A percentile compares a stretch with the other conserved stretches of the same genome.
Evolutionary conservation across 1,140 invertebrate species (phyloP).

Genomic region (Dinothrombium tinctorium): DNA sequence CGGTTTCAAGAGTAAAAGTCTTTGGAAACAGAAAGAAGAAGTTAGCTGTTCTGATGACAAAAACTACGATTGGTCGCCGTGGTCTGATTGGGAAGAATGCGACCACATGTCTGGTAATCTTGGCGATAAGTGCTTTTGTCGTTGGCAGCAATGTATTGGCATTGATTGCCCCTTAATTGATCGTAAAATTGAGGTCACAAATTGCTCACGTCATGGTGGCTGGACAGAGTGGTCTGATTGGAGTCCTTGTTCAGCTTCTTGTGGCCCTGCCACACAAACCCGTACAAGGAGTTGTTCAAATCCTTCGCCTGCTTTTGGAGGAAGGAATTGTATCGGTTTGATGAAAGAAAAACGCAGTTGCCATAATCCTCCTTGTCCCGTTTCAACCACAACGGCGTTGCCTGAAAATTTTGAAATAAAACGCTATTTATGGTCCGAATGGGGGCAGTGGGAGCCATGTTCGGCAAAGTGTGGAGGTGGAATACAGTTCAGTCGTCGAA

Average conservation of each 20-base stretch:
- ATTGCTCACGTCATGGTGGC: conserved; percentile 25
- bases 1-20: conserved; percentile 27
- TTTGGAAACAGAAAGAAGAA: conserved; percentile 25
- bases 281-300: conserved; percentile 21
- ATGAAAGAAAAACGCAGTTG: conserved; percentile 33
- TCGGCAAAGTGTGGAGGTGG: conserved; percentile 66
- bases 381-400: neutral
- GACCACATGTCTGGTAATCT: conserved; percentile 17
- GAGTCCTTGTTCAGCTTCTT: conserved; percentile 23
- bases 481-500: conserved; percentile 40
- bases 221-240: conserved; percentile 25
- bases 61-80: conserved; percentile 17
- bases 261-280: conserved; percentile 34
- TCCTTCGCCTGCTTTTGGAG: conserved; percentile 22
- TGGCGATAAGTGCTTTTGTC: conserved; percentile 45
- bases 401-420: neutral
- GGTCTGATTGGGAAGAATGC: conserved; percentile 41
- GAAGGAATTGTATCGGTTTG: conserved; percentile 20
- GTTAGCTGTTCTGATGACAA: conserved; percentile 1
- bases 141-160: conserved; percentile 46
- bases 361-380: conserved; percentile 14
- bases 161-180: conserved; percentile 28
- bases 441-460: conserved; percentile 44
- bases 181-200: conserved; percentile 23
- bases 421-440: conserved; percentile 44